Conservation (phyloP, 1,140 invertebrate species). For the Aphelinus certus region DNA sequence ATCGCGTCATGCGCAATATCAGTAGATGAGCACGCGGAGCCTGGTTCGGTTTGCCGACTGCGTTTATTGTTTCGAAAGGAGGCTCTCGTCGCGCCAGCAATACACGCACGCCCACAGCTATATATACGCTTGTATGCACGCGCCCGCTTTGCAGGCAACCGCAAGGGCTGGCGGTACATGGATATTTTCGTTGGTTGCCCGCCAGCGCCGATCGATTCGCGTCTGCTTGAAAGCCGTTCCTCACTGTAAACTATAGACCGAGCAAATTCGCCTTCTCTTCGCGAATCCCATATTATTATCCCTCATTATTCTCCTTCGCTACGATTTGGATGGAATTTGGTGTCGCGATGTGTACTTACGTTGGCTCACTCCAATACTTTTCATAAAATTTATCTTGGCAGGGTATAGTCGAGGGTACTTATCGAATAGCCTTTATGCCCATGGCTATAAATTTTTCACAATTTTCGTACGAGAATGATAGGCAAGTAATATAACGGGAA, state of each 20-base stretch:
- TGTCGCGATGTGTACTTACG: too few species aligned
- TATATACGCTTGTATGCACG: not conserved
- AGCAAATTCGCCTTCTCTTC: slow-evolving; percentile 46
- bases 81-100: not conserved
- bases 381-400: too few species aligned
- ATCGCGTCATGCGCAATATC: not conserved
- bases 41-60: not conserved
- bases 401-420: too few species aligned
- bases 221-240: slow-evolving; percentile 47
- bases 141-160: not conserved
- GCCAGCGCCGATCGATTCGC: slow-evolving; percentile 38
- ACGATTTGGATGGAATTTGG: too few species aligned
- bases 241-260: slow-evolving; percentile 54
- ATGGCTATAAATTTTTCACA: too few species aligned
- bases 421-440: too few species aligned
- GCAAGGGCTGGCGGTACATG: not conserved
- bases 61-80: slow-evolving; percentile 19
- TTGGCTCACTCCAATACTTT: too few species aligned
- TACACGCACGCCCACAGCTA: too few species aligned
- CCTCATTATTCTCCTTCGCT: not conserved
- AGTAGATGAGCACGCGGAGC: slow-evolving; percentile 4
- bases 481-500: too few species aligned
- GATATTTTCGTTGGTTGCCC: slow-evolving; percentile 31
- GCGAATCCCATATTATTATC: not conserved
- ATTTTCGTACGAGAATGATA: too few species aligned